Conservation (phyloP, 2,888 invertebrate species). For the Atrina japonica region DNA sequence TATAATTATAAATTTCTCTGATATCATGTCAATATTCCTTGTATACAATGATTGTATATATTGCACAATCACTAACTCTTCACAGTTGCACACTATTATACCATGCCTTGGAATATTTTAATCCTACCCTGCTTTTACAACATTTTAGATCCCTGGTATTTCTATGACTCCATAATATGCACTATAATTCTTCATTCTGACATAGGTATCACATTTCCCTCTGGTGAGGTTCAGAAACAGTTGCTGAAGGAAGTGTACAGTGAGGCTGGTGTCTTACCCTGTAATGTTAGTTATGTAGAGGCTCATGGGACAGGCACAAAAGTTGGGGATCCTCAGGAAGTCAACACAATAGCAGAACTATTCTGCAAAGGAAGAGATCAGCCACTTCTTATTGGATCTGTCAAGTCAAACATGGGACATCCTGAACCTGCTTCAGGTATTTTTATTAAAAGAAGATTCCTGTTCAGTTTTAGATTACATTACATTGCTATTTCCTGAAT, state of each 20-base stretch:
- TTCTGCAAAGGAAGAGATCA: conserved; percentile 77
- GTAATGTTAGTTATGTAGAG: conserved; percentile 94
- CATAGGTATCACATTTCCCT: conserved; percentile 83
- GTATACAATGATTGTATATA: too few species aligned
- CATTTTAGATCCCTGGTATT: too few species aligned
- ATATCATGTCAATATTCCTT: too few species aligned
- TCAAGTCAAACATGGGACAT: conserved; percentile 99
- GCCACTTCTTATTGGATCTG: conserved; percentile 95
- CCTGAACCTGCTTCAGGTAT: conserved; percentile 89
- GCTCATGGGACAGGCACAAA: conserved; percentile 99
- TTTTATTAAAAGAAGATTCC: neutral
- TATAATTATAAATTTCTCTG: too few species aligned
- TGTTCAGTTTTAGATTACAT: too few species aligned
- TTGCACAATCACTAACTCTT: too few species aligned
- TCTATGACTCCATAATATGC: too few species aligned
- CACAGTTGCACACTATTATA: too few species aligned
- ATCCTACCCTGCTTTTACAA: too few species aligned
- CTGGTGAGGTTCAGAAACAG: conserved; percentile 86
- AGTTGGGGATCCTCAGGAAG: conserved; percentile 96
- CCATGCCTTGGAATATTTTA: too few species aligned
- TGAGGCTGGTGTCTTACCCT: conserved; percentile 91
- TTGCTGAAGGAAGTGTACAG: conserved; percentile 89
- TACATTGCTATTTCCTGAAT: neutral
- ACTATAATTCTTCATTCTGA: too few species aligned
- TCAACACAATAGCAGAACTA: conserved; percentile 93